phyloP scores from a whole-genome alignment of 2,888 invertebrate genomes.

The Pasiphila rectangulata region DNA sequence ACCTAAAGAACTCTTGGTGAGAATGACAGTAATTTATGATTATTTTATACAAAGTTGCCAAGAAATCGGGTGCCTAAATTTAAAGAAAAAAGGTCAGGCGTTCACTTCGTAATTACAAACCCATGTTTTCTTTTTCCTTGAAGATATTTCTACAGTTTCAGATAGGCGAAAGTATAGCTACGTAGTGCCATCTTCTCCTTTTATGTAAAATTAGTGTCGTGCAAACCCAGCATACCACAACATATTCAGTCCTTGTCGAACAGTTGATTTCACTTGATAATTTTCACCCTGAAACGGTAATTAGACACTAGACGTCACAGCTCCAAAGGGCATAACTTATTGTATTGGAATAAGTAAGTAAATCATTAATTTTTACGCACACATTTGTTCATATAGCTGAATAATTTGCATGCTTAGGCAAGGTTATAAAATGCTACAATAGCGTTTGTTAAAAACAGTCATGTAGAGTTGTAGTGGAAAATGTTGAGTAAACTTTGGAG shows the following conservation, averaged over 20 bases:
- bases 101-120: too few relatives aligned
- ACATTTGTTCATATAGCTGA: neutral
- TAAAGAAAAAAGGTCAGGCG: too few relatives aligned
- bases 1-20: conserved; percentile 82
- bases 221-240: conserved; percentile 16
- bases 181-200: too few relatives aligned
- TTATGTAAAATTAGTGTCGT: too few relatives aligned
- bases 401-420: conserved; percentile 9
- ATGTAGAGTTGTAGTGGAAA: conserved; percentile 1
- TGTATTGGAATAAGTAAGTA: neutral
- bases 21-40: too few relatives aligned
- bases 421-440: conserved; percentile 13
- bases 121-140: too few relatives aligned
- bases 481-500: conserved; percentile 6
- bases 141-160: too few relatives aligned
- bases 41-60: too few relatives aligned
- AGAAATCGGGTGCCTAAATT: too few relatives aligned
- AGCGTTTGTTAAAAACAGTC: conserved; percentile 13
- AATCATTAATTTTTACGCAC: conserved; percentile 1
- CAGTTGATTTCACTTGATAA: conserved; percentile 35
- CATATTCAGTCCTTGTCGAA: too few relatives aligned
- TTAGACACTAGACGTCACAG: conserved; percentile 36
- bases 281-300: conserved; percentile 41
- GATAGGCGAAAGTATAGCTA: too few relatives aligned
- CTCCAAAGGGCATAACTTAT: conserved; percentile 17